Evolutionary conservation across 2,113 vertebrate genomes (phyloP).

Genomic region (Saimiri boliviensis): DNA sequence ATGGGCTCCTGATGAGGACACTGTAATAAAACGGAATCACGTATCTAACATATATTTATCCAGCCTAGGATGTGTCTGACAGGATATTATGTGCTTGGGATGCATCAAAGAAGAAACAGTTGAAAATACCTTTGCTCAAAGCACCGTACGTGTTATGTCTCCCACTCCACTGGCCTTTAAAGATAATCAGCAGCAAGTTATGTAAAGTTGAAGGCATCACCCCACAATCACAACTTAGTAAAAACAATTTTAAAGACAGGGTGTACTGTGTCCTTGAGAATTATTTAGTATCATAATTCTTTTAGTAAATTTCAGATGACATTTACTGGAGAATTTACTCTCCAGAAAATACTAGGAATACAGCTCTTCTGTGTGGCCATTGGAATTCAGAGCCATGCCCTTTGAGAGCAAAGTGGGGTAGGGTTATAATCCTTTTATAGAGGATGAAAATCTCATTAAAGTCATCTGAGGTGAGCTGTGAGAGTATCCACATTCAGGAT

Average conservation of each 20-base stretch:
- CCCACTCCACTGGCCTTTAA: background rate
- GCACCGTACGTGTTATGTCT: fast-evolving
- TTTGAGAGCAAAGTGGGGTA: background rate
- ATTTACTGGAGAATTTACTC: background rate
- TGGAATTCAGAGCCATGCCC: background rate
- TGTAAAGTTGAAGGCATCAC: background rate
- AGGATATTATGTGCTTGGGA: background rate
- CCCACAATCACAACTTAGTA: background rate
- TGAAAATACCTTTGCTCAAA: background rate
- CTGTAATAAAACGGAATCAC: background rate
- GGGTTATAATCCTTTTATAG: background rate
- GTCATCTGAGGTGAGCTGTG: background rate
- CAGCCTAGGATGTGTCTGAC: background rate
- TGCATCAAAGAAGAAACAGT: background rate
- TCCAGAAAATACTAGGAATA: background rate
- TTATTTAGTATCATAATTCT: background rate
- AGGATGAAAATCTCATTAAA: background rate
- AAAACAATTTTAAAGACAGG: background rate
- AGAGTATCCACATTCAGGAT: background rate
- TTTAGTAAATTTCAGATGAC: background rate
- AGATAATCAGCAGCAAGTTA: background rate
- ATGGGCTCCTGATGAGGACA: background rate
- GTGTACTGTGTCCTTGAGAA: background rate
- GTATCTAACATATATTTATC: background rate
- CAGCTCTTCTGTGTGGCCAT: background rate